These are phyloP conservation scores for Lates calcarifer DNA, from an alignment of 2,113 vertebrate genomes.

Conservation along the genomic window DNA sequence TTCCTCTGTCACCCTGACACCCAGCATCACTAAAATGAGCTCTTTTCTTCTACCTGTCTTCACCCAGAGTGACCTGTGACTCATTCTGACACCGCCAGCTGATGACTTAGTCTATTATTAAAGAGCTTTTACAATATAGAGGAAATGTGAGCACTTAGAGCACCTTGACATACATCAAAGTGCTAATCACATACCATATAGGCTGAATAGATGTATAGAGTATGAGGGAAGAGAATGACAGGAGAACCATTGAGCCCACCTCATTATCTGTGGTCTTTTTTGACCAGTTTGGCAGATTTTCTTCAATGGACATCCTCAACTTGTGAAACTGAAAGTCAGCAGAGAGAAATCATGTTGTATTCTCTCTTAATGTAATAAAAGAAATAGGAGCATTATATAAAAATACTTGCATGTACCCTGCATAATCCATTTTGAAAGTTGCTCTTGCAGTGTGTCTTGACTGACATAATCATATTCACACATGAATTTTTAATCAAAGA, in stretches of 20 bases:
- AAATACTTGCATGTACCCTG: not conserved
- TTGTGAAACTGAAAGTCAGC: constrained; percentile 76
- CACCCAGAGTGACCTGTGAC: constrained; percentile 29
- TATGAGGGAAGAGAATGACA: not conserved
- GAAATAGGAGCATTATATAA: not conserved
- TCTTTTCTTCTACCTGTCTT: not conserved
- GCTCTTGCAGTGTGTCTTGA: not conserved
- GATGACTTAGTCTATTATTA: constrained; percentile 30
- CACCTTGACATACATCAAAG: not conserved
- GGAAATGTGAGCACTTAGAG: not conserved
- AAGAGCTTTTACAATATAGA: constrained; percentile 11
- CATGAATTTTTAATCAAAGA: constrained; percentile 56
- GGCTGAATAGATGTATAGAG: not conserved
- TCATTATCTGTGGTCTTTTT: constrained; percentile 49
- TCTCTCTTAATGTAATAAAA: not conserved
- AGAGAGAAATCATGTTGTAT: not conserved
- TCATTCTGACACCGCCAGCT: constrained; percentile 11
- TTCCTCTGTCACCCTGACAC: not conserved
- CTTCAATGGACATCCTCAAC: constrained; percentile 74
- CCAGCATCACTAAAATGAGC: constrained; percentile 19
- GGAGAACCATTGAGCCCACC: constrained; percentile 13
- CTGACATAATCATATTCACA: constrained; percentile 44
- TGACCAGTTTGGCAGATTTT: constrained; percentile 51
- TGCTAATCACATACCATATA: not conserved
- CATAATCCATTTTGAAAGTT: not conserved